Evolutionary conservation across 2,797 vertebrate species (phyloP), one percentile per base, ranked within the genome.

Genomic region (Balearica regulorum): DNA sequence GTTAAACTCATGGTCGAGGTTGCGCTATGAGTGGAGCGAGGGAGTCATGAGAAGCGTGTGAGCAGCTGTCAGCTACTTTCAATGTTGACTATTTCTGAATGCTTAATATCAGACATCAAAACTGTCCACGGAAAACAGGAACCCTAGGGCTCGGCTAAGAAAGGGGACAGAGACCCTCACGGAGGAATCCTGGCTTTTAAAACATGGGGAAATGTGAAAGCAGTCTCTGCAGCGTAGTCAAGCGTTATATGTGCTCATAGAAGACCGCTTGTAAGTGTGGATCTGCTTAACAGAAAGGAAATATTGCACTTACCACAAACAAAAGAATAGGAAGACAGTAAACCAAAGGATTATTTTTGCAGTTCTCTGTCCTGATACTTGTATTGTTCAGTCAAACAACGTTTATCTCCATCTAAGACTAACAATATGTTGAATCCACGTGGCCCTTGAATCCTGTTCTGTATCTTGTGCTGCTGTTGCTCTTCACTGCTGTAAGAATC

Each of bases 71-170:
- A 77, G 10, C 71, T 49, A 1, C 8, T 22, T 57, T 16, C 54
- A 11, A 7, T 2, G 48, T n/a, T 48, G 75, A 16, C 28, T 49
- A 11, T 53, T 62, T 24, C 39, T 68, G 55, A 9, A 3, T 10
- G 13, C 13, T 29, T 1, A 0, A 1, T 4, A 7, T 46, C 48
- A 10, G 25, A 1, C 43, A 37, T 7, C 31, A 58, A n/a, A 57
- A 0, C 25, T 13, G 2, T 3, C 39, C 19, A 0, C 1, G 53
- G 46, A 9, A 37, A 44, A 4, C 53, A 49, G 84, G 44, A 78
- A 58, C 62, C 35, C 29, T 25, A 24, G 33, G 57, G 69, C 84
- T 77, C 5, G 0, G 66, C 54, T 71, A 10, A 64, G 76, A 16
- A 12, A 20, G 51, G 58, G 21, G n/a, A 22, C 25, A 31, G 64